These are phyloP conservation scores for Cygnus olor DNA, from an alignment of 2,797 vertebrate species.

Conservation along the genomic window DNA sequence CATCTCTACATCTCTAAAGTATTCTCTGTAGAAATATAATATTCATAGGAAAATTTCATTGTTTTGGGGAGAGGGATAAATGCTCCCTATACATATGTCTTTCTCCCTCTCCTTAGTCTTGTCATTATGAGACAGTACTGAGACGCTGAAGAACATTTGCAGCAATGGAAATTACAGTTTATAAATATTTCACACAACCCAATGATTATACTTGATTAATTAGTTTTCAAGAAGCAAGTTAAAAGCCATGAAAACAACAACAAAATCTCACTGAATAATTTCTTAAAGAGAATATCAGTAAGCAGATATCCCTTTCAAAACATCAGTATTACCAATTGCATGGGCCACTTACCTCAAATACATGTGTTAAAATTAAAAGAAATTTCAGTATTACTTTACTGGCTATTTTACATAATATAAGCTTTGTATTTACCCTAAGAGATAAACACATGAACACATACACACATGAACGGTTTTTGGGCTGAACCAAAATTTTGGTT, in stretches of 20 bases:
- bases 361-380: not conserved
- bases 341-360: not conserved
- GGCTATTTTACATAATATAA: not conserved
- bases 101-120: not conserved
- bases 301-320: not conserved
- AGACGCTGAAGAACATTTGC: constrained; percentile 6
- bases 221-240: constrained; percentile 49
- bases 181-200: constrained; percentile 59
- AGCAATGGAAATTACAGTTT: constrained; percentile 36
- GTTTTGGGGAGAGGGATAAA: not conserved
- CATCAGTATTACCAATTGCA: not conserved
- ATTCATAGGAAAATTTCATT: constrained; percentile 3
- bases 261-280: constrained; percentile 35
- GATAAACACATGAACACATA: not conserved
- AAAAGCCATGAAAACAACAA: constrained; percentile 37
- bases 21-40: constrained; percentile 1
- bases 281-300: not conserved
- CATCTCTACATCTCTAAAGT: not conserved
- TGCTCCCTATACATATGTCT: not conserved
- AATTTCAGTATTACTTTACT: not conserved
- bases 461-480: not conserved
- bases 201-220: constrained; percentile 60
- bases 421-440: not conserved
- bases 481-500: not conserved
- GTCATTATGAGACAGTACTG: constrained; percentile 28